Evolutionary conservation across 2,113 vertebrate species (phyloP), one percentile per base, ranked within the genome.

Genomic region (Calypte anna): DNA sequence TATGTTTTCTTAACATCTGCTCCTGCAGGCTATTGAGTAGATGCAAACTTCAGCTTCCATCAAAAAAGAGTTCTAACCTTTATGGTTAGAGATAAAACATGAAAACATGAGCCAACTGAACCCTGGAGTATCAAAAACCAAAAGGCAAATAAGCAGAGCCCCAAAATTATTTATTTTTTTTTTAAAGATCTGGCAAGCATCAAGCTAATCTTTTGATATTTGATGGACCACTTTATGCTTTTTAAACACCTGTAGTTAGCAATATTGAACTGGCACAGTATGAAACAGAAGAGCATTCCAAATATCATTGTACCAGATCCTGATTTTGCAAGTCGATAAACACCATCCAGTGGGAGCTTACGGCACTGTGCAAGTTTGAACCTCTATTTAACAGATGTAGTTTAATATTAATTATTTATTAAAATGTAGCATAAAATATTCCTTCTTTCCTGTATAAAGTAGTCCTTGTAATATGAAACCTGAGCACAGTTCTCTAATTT

Each of bases 391-490:
- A 93, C 88, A 96, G 84, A 91, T 91, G 91, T 81, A 94, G 83
- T 91, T 97, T 91, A 96, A 91, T 97, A 95, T 97, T 94, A 95
- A 95, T 94, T 91, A 92, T 91, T 96, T 96, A 97, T 96, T 96
- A 93, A 94, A 96, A 96, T 96, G 84, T 20, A 72, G 74, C 79
- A 57, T 85, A 87, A 97, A 97, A 91, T 93, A 93, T 82, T 94
- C 89, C 17, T 83, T 68, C 72, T 50, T 67, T 70, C 19, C 62
- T 43, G 30, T 76, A 72, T 88, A 93, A 93, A 92, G 58, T 58
- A 91, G 53, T 87, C 78, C 86, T 96, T 91, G 94, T 82, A 96
- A 94, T 85, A 30, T 44, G 94, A 97, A 86, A 92, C 91, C 74
- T 80, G 54, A 88, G 66, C 86, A 79, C 74, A 91, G 87, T 77